These are phyloP conservation scores for Halcyon badia DNA, from an alignment of 2,797 vertebrate species.

Conservation along the genomic window DNA sequence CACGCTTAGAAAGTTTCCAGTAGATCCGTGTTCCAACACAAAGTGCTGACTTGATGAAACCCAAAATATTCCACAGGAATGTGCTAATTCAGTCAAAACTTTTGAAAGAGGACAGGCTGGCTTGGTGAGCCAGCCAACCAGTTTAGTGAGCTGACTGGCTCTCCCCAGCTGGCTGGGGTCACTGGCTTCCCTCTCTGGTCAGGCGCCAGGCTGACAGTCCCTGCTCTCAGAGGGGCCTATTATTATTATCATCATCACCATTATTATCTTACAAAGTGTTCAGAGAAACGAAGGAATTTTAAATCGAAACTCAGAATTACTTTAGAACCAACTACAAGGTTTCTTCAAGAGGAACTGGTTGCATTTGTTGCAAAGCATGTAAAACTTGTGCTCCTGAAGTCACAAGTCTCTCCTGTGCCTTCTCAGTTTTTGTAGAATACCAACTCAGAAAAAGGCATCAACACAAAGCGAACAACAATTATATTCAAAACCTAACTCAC, in stretches of 20 bases:
- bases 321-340: not conserved
- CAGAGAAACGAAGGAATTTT: not conserved
- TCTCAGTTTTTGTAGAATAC: not conserved
- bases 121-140: not conserved
- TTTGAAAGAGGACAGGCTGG: conserved; percentile 29
- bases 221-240: not conserved
- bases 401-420: not conserved
- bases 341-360: not conserved
- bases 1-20: conserved; percentile 29
- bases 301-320: not conserved
- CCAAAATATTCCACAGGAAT: conserved; percentile 67
- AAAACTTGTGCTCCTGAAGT: not conserved
- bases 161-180: not conserved
- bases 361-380: not conserved
- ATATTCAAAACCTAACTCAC: not conserved
- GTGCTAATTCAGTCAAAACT: conserved; percentile 69
- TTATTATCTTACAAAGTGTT: not conserved
- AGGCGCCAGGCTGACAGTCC: not conserved
- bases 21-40: conserved; percentile 33
- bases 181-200: conserved; percentile 48
- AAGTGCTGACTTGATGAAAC: conserved; percentile 70
- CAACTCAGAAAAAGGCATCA: not conserved
- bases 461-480: not conserved
- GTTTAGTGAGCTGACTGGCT: conserved; percentile 29
- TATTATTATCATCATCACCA: not conserved